phyloP scores from a whole-genome alignment of 1,140 invertebrate species.

The Solenopsis invicta region DNA sequence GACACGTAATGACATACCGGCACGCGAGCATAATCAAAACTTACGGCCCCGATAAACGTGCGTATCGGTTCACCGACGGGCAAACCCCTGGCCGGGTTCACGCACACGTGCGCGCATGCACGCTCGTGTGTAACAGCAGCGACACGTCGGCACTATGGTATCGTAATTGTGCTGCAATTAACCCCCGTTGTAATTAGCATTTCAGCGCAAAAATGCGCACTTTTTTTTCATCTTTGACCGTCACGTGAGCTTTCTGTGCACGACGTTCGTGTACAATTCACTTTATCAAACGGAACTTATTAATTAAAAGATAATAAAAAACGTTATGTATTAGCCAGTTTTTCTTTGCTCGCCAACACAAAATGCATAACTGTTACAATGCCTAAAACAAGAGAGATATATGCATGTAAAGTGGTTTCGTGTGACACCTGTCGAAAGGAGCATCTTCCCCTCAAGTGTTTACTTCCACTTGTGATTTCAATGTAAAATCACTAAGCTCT shows the following conservation, averaged over 20 bases:
- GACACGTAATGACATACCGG: slow-evolving; percentile 58
- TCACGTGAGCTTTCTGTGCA: slow-evolving; percentile 18
- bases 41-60: slow-evolving; percentile 71
- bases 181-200: slow-evolving; percentile 56
- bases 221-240: not conserved
- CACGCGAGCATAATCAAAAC: slow-evolving; percentile 82
- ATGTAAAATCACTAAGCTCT: slow-evolving; percentile 26
- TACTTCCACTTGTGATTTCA: slow-evolving; percentile 18
- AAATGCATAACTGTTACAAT: not conserved
- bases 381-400: not conserved
- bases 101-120: not conserved
- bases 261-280: slow-evolving; percentile 26
- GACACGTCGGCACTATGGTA: slow-evolving; percentile 31
- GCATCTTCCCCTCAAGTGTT: not conserved
- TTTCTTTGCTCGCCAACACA: not conserved
- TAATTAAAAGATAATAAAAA: slow-evolving; percentile 27
- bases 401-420: not conserved
- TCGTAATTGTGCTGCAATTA: slow-evolving; percentile 60
- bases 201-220: not conserved
- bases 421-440: not conserved
- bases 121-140: not conserved
- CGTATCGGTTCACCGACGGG: slow-evolving; percentile 52
- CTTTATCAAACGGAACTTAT: slow-evolving; percentile 34
- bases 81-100: not conserved
- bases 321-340: not conserved